phyloP scores from a whole-genome alignment of 2,888 invertebrate species.

The Cephus sareptanus region DNA sequence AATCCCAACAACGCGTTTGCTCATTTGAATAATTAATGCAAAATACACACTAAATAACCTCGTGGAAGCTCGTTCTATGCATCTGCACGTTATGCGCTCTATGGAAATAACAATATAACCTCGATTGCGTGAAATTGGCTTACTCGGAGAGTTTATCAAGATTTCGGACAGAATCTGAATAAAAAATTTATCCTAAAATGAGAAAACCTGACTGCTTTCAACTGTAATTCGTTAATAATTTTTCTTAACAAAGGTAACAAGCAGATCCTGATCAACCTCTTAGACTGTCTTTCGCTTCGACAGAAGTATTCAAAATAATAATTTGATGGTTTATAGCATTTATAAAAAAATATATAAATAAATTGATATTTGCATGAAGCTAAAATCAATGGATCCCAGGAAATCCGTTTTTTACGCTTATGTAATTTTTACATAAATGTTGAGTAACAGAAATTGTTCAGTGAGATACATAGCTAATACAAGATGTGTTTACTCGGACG shows the following conservation, averaged over 20 bases:
- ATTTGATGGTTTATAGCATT: no score
- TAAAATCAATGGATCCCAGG: neutral
- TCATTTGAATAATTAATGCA: slow-evolving; percentile 65
- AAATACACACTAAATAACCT: slow-evolving; percentile 61
- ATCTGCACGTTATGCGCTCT: slow-evolving; percentile 48
- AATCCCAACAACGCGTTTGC: slow-evolving; percentile 49
- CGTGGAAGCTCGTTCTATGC: slow-evolving; percentile 52
- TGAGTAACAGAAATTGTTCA: neutral
- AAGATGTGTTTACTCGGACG: neutral
- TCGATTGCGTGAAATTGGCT: slow-evolving; percentile 55
- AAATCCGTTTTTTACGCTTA: neutral
- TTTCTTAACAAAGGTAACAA: neutral
- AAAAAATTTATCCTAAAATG: neutral
- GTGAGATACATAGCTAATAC: neutral
- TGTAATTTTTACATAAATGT: neutral
- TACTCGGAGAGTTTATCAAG: slow-evolving; percentile 51
- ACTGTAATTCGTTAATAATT: neutral
- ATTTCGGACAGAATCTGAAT: slow-evolving; percentile 29
- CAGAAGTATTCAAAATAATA: neutral
- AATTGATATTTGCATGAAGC: neutral
- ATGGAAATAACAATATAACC: slow-evolving; percentile 42
- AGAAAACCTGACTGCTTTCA: neutral
- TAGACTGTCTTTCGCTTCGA: neutral
- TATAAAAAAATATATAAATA: no score
- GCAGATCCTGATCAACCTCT: neutral